Percentiles rank a stretch among this genome's conserved stretches.
Evolutionary conservation across 2,888 invertebrate species (phyloP).

Genomic region (Acrobasis suavella): DNA sequence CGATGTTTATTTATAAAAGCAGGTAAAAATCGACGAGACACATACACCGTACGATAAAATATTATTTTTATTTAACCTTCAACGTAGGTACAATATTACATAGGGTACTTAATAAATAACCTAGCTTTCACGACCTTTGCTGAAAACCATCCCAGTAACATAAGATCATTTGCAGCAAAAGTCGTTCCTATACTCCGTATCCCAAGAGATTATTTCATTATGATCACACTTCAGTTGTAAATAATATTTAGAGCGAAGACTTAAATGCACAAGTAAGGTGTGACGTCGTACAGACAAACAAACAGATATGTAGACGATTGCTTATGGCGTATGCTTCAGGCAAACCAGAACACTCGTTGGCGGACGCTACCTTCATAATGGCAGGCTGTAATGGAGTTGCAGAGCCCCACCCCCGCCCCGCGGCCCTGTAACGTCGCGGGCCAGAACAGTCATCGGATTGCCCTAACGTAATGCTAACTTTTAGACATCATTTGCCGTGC

Average conservation of each 20-base stretch:
- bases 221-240: conserved; percentile 13
- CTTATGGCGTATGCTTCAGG: neutral
- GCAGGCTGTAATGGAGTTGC: too few relatives aligned
- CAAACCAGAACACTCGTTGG: too few relatives aligned
- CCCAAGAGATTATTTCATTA: conserved; percentile 13
- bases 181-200: conserved; percentile 3
- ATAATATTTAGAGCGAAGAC: conserved; percentile 12
- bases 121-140: conserved; percentile 32
- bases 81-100: conserved; percentile 50
- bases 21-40: conserved; percentile 74
- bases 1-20: conserved; percentile 80
- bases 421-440: neutral
- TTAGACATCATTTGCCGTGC: neutral
- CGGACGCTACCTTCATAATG: too few relatives aligned
- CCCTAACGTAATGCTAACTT: neutral
- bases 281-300: conserved; percentile 11
- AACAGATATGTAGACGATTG: neutral
- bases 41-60: conserved; percentile 69
- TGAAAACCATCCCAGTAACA: conserved; percentile 23
- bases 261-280: conserved; percentile 19
- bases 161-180: neutral
- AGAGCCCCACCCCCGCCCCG: neutral
- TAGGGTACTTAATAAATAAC: conserved; percentile 52
- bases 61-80: conserved; percentile 52
- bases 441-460: neutral